phyloP scores from a whole-genome alignment of 2,888 invertebrate species.

The Aphrophora alni region DNA sequence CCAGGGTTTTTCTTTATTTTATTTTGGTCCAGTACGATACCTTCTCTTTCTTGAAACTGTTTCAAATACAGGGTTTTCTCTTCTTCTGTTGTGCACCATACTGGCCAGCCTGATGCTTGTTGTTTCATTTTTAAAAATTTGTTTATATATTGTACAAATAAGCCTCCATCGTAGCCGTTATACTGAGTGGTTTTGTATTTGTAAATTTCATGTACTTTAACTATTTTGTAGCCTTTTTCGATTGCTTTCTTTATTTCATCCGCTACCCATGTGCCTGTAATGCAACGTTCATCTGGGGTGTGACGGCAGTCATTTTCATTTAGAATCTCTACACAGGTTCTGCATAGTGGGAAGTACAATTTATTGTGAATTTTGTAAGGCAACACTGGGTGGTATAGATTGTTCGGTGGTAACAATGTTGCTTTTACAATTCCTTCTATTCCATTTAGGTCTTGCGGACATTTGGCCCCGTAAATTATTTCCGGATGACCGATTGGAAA shows the following conservation, averaged over 20 bases:
- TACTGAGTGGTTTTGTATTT: conserved; percentile 52
- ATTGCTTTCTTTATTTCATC: too few species aligned
- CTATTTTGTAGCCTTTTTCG: too few species aligned
- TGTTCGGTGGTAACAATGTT: too few species aligned
- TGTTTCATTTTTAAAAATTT: too few species aligned
- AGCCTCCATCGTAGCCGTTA: conserved; percentile 47
- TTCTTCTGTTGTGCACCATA: conserved; percentile 44
- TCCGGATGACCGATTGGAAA: conserved; percentile 53
- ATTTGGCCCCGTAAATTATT: conserved; percentile 33
- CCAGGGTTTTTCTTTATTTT: not conserved
- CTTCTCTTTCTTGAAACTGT: too few species aligned
- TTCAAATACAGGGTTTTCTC: too few species aligned
- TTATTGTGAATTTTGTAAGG: conserved; percentile 49
- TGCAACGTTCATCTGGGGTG: conserved; percentile 46
- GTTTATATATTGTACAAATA: too few species aligned
- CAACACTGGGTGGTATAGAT: too few species aligned
- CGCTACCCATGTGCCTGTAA: conserved; percentile 55
- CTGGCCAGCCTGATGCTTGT: conserved; percentile 51
- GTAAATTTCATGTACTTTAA: conserved; percentile 52
- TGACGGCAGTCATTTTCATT: conserved; percentile 50
- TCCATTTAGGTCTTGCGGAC: not conserved
- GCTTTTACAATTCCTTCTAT: conserved; percentile 16
- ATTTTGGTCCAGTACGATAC: too few species aligned
- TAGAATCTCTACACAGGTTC: not conserved
- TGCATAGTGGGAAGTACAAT: conserved; percentile 32